phyloP scores from a whole-genome alignment of 2,797 vertebrate species.

The Triplophysa bombifrons region DNA sequence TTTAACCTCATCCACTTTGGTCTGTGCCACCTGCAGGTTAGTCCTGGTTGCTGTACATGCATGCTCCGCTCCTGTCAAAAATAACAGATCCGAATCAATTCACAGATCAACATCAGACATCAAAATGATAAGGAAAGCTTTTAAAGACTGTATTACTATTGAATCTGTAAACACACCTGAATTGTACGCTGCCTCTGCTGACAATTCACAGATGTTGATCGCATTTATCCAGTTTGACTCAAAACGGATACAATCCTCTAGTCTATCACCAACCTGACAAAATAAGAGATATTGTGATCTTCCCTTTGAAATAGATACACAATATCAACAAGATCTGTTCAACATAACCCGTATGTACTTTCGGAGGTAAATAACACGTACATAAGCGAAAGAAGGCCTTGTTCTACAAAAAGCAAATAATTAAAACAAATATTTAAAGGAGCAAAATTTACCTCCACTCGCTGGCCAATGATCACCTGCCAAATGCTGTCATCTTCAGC shows the following conservation, averaged over 20 bases:
- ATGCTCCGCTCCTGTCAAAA: constrained; percentile 85
- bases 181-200: constrained; percentile 88
- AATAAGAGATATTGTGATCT: constrained; percentile 7
- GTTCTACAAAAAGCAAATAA: constrained; percentile 3
- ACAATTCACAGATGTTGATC: constrained; percentile 86
- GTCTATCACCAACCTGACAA: constrained; percentile 81
- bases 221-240: constrained; percentile 88
- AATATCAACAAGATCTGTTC: constrained; percentile 7
- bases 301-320: neutral
- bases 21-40: constrained; percentile 84
- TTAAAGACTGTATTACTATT: neutral
- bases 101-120: neutral
- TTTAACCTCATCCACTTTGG: constrained; percentile 83
- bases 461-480: constrained; percentile 94
- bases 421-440: neutral
- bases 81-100: constrained; percentile 14
- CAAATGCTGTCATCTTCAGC: constrained; percentile 89
- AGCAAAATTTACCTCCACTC: constrained; percentile 84
- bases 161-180: constrained; percentile 77
- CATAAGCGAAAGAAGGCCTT: neutral
- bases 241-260: constrained; percentile 82
- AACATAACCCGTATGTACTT: neutral
- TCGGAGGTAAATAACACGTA: neutral
- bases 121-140: neutral
- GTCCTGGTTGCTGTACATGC: constrained; percentile 80